A percentile compares a stretch with the other conserved stretches of the same genome.
Evolutionary conservation across 2,797 vertebrate species (phyloP).

Genomic region (Morelia viridis): DNA sequence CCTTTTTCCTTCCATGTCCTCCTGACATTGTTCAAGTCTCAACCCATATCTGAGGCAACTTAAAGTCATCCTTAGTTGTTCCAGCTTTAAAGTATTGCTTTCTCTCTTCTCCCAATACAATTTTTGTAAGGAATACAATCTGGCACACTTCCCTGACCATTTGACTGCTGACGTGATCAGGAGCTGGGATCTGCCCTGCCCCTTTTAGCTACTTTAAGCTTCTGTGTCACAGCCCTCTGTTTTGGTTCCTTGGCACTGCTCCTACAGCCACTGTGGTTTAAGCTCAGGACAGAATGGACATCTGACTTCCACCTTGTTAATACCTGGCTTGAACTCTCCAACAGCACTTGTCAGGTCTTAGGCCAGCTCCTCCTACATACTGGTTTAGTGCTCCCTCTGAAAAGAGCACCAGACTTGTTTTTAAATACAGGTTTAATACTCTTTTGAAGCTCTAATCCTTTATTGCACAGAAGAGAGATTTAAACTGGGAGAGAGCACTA

Average conservation of each 20-base stretch:
- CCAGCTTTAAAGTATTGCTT: not conserved
- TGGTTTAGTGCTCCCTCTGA: not conserved
- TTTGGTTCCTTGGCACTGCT: not conserved
- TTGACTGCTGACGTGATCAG: not conserved
- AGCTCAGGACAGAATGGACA: not conserved
- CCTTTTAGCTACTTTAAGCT: not conserved
- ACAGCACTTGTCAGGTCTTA: not conserved
- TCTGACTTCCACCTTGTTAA: not conserved
- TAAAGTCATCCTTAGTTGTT: not conserved
- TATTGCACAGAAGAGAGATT: not conserved
- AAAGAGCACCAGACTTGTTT: not conserved
- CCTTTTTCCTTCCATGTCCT: not conserved
- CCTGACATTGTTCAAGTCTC: not conserved
- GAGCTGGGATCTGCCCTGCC: not conserved
- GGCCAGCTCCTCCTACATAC: not conserved
- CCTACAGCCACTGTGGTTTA: not conserved
- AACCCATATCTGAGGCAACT: not conserved
- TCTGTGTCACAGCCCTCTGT: not conserved
- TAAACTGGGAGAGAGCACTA: not conserved
- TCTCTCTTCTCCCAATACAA: not conserved
- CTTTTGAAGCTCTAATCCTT: not conserved
- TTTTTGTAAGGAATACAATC: not conserved
- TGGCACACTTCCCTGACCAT: not conserved
- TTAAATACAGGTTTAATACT: not conserved
- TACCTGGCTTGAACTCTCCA: not conserved